Evolutionary conservation across 1,140 invertebrate genomes (phyloP).

Genomic region (Hylaeus anthracinus): DNA sequence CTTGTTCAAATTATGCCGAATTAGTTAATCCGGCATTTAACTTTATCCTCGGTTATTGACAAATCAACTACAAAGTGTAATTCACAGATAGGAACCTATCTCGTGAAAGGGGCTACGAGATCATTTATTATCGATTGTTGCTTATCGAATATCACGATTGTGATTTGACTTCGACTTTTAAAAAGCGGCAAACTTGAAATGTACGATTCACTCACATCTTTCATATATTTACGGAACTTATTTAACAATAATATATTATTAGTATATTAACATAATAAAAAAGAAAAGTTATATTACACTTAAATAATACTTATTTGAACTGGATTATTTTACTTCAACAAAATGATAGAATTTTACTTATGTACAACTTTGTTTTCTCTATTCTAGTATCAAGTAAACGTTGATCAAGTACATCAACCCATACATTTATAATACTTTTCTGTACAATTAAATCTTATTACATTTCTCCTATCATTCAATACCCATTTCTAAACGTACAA

Average conservation of each 20-base stretch:
- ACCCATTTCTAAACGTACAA: neutral
- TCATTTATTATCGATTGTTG: constrained; percentile 39
- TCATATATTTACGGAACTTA: neutral
- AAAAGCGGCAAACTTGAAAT: constrained; percentile 35
- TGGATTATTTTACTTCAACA: too few species aligned
- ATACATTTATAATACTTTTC: too few species aligned
- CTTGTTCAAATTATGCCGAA: constrained; percentile 40
- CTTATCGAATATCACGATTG: constrained; percentile 31
- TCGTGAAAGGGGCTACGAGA: constrained; percentile 36
- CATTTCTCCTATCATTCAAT: too few species aligned
- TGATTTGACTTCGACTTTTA: constrained; percentile 5
- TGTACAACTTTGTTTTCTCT: neutral
- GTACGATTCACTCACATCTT: neutral
- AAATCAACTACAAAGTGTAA: constrained; percentile 59
- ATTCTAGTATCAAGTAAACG: neutral
- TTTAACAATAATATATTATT: too few species aligned
- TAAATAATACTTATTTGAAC: too few species aligned
- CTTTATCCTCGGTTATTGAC: constrained; percentile 55
- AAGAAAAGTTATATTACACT: too few species aligned
- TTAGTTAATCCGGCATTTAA: constrained; percentile 52
- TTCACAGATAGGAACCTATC: constrained; percentile 28
- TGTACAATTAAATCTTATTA: too few species aligned
- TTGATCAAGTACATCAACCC: too few species aligned
- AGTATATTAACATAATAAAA: too few species aligned
- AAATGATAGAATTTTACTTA: neutral